phyloP scores from a whole-genome alignment of 2,888 invertebrate genomes.

The Polylopha cassiicola region DNA sequence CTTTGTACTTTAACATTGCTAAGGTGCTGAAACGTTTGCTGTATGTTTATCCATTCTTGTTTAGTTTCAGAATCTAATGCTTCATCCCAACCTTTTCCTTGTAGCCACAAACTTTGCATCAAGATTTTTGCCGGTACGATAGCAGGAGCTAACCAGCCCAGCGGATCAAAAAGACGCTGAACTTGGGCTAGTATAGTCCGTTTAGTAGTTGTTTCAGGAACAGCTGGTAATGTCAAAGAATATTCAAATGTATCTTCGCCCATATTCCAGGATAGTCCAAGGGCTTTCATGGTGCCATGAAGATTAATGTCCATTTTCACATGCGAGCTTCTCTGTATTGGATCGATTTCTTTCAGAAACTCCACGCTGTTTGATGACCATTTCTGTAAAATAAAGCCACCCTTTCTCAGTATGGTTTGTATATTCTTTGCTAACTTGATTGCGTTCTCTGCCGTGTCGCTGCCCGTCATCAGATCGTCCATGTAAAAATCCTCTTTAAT shows the following conservation, averaged over 20 bases:
- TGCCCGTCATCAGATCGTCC: conserved; percentile 24
- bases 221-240: conserved; percentile 20
- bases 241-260: conserved; percentile 27
- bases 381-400: conserved; percentile 27
- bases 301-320: conserved; percentile 17
- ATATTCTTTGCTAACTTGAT: conserved; percentile 23
- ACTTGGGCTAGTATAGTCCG: conserved; percentile 27
- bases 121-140: conserved; percentile 24
- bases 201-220: conserved; percentile 26
- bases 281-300: conserved; percentile 25
- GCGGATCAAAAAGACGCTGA: conserved; percentile 26
- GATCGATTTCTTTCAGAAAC: neutral
- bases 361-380: conserved; percentile 24
- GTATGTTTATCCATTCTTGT: conserved; percentile 24
- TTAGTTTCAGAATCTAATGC: conserved; percentile 14
- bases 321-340: neutral
- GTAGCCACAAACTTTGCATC: conserved; percentile 26
- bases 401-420: conserved; percentile 23
- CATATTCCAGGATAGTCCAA: conserved; percentile 31
- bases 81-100: conserved; percentile 26
- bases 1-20: conserved; percentile 8
- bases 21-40: conserved; percentile 4
- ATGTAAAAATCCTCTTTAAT: conserved; percentile 23
- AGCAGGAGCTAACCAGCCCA: conserved; percentile 30
- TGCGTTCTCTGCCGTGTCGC: conserved; percentile 24